Evolutionary conservation across 2,888 invertebrate genomes (phyloP).

Genomic region (Muscina levida): DNA sequence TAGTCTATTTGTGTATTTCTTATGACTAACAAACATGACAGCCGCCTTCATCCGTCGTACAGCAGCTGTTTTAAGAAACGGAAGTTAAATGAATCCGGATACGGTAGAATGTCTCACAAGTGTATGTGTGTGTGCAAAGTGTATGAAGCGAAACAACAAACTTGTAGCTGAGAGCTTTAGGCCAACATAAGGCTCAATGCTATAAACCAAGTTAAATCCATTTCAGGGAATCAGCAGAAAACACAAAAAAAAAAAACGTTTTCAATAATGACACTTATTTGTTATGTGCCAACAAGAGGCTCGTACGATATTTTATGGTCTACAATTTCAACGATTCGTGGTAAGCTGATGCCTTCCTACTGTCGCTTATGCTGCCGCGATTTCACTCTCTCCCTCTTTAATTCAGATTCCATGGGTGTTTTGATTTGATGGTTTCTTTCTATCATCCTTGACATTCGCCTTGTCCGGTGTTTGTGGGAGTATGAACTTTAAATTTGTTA

Average conservation of each 20-base stretch:
- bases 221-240: neutral
- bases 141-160: neutral
- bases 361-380: no score
- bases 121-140: slow-evolving; percentile 13
- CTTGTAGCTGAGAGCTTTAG: neutral
- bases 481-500: neutral
- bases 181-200: neutral
- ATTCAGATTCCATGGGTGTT: neutral
- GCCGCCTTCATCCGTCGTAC: neutral
- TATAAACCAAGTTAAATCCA: neutral
- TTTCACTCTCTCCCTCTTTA: no score
- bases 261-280: slow-evolving; percentile 51
- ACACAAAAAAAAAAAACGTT: neutral
- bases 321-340: neutral
- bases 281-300: slow-evolving; percentile 17
- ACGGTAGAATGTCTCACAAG: neutral
- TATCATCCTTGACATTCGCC: neutral
- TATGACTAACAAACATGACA: neutral
- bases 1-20: slow-evolving; percentile 12
- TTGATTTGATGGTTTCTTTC: neutral
- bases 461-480: neutral
- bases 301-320: neutral
- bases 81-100: neutral
- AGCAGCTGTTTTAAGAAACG: slow-evolving; percentile 5
- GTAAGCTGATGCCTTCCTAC: neutral